Conservation (phyloP, 2,797 vertebrate species). For the Chiloscyllium punctatum region DNA sequence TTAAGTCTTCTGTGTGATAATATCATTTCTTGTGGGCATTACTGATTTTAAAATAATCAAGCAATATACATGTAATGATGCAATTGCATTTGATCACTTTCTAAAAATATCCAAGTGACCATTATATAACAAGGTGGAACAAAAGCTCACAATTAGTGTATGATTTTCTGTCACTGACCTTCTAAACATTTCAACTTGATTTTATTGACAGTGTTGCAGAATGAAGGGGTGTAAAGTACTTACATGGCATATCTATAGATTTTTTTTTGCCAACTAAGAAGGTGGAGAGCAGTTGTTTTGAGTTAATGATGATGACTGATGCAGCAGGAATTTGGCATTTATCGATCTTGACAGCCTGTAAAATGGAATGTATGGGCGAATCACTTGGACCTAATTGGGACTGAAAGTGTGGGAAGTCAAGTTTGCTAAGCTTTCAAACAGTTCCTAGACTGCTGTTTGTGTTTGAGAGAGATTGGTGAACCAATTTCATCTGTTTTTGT, state of each 20-base stretch:
- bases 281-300: background rate
- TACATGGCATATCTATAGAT: background rate
- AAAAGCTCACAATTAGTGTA: background rate
- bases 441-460: background rate
- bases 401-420: background rate
- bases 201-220: background rate
- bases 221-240: background rate
- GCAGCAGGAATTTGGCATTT: slow-evolving; percentile 9
- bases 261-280: background rate
- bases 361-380: background rate
- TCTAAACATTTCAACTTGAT: background rate
- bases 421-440: background rate
- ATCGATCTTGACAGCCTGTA: background rate
- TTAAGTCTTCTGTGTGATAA: background rate
- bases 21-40: background rate
- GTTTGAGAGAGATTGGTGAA: background rate
- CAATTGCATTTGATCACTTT: slow-evolving; percentile 1
- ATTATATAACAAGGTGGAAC: background rate
- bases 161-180: background rate
- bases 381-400: background rate
- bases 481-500: background rate
- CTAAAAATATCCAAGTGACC: background rate
- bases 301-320: background rate
- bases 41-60: background rate
- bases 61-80: background rate